phyloP scores from a whole-genome alignment of 2,113 vertebrate genomes.

The Bothrops jararaca region DNA sequence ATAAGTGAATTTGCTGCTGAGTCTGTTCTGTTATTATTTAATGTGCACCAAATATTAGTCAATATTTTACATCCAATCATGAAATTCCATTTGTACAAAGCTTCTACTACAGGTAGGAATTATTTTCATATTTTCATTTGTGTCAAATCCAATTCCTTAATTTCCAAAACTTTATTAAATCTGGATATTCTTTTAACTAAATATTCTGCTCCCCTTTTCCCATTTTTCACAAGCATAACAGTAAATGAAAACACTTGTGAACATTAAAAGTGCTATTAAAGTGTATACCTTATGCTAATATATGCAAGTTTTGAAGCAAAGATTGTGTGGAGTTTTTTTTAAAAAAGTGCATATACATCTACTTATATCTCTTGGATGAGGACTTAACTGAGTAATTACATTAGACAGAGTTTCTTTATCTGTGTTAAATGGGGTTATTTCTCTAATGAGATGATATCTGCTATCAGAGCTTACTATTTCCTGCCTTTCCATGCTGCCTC shows the following conservation, averaged over 20 bases:
- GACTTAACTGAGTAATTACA: background rate
- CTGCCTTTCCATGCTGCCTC: background rate
- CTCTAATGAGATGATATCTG: background rate
- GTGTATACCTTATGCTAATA: background rate
- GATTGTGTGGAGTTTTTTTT: background rate
- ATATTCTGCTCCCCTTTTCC: background rate
- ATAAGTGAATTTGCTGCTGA: background rate
- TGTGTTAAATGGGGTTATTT: background rate
- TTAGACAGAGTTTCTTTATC: background rate
- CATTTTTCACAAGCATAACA: background rate
- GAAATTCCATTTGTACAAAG: background rate
- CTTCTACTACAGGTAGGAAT: no score
- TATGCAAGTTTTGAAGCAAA: background rate
- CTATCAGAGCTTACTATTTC: background rate
- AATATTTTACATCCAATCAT: background rate
- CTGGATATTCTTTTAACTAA: background rate
- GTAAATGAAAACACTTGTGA: background rate
- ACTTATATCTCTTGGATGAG: background rate
- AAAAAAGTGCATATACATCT: background rate
- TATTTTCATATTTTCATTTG: background rate
- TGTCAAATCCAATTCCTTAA: background rate
- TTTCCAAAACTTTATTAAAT: background rate
- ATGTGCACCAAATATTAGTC: background rate
- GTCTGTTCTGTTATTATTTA: background rate
- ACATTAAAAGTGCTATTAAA: background rate